Conservation (phyloP, 1,140 invertebrate genomes). For the Macrosteles quadrilineatus region DNA sequence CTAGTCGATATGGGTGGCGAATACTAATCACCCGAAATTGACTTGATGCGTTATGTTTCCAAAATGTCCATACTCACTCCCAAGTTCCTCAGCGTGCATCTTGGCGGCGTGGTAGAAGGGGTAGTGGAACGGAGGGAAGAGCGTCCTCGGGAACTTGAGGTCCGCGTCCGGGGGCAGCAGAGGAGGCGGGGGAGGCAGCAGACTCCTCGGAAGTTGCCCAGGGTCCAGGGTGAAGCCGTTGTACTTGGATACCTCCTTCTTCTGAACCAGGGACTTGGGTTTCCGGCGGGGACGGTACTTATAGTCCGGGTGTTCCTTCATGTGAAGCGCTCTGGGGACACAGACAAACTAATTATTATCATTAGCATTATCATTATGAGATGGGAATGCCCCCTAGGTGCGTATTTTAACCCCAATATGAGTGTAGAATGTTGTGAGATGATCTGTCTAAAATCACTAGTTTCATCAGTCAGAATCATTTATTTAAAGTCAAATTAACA, state of each 20-base stretch:
- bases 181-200: slow-evolving; percentile 61
- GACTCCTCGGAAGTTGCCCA: slow-evolving; percentile 55
- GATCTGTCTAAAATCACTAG: no score
- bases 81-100: slow-evolving; percentile 58
- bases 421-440: no score
- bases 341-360: no score
- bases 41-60: no score
- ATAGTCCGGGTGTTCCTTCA: slow-evolving; percentile 97
- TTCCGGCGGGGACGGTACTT: slow-evolving; percentile 91
- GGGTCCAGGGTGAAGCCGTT: slow-evolving; percentile 50
- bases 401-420: no score
- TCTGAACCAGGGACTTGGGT: slow-evolving; percentile 71
- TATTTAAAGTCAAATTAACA: no score
- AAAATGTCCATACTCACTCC: not conserved
- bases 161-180: slow-evolving; percentile 61
- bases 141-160: slow-evolving; percentile 63
- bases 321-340: slow-evolving; percentile 80
- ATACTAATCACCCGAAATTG: no score
- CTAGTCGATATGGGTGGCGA: no score
- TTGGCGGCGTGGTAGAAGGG: slow-evolving; percentile 70
- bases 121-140: slow-evolving; percentile 71
- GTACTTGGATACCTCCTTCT: slow-evolving; percentile 70
- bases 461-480: no score
- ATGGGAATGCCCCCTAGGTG: no score
- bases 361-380: no score